A percentile compares a stretch with the other conserved stretches of the same genome.
Conservation (phyloP, 2,113 vertebrate species). For the Puffinus mauretanicus region DNA sequence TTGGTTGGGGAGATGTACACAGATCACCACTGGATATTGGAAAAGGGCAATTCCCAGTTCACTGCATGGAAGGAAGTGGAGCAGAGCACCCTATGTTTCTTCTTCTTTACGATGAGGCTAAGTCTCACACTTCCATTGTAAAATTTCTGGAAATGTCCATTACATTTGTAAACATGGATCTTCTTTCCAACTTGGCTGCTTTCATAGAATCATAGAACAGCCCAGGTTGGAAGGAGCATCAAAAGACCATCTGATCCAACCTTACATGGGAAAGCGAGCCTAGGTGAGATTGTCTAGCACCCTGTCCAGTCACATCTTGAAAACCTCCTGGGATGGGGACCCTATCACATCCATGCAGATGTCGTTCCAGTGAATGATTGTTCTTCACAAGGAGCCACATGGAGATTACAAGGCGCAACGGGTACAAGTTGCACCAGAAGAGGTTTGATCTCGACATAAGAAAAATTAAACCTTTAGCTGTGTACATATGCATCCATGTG, state of each 20-base stretch:
- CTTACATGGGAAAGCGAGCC: not conserved
- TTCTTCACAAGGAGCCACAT: not conserved
- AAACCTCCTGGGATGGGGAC: not conserved
- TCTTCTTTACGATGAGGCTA: not conserved
- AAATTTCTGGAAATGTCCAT: not conserved
- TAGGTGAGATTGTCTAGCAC: not conserved
- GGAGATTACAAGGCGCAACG: fast-evolving
- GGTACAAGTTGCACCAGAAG: not conserved
- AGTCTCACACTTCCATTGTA: not conserved
- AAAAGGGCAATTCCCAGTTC: not conserved
- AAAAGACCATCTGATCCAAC: not conserved
- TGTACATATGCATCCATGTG: not conserved
- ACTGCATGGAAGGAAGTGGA: not conserved
- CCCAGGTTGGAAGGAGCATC: not conserved
- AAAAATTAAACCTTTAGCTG: not conserved
- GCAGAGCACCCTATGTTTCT: not conserved
- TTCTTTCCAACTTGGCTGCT: not conserved
- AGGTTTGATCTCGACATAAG: not conserved
- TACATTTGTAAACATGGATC: not conserved
- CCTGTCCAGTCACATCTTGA: not conserved
- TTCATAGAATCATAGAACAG: not conserved
- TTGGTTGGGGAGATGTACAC: not conserved
- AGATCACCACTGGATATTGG: not conserved
- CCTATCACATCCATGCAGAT: not conserved
- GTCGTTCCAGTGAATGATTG: not conserved